Percentiles rank a stretch among this genome's conserved stretches.
These are phyloP conservation scores for Poeciliopsis turneri DNA, from an alignment of 2,797 vertebrate genomes.

Conservation along the genomic window DNA sequence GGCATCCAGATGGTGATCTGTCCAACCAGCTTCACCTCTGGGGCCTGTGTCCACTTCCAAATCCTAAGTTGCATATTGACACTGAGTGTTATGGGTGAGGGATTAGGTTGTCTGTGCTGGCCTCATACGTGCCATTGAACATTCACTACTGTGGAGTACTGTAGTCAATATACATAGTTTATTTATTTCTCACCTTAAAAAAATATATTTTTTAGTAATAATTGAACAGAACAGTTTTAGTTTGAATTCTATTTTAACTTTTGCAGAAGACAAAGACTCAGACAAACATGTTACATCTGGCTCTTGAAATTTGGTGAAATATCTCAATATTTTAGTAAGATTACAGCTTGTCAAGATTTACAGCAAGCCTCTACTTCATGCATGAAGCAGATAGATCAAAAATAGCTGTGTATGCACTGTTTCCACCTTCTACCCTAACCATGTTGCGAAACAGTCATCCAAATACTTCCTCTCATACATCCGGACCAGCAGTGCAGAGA, in stretches of 20 bases:
- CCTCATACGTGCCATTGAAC: no score
- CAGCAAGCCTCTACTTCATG: neutral
- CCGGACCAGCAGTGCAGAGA: constrained; percentile 24
- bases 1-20: no score
- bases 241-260: neutral
- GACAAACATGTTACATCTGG: neutral
- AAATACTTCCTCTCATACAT: constrained; percentile 15
- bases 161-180: no score
- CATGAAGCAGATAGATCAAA: neutral
- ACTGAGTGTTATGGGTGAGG: no score
- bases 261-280: neutral
- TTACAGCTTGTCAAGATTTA: neutral
- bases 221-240: neutral
- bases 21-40: no score
- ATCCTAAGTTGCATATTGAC: no score
- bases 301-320: neutral
- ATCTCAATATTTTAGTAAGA: neutral
- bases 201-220: no score
- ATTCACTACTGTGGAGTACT: no score
- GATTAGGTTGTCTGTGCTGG: no score
- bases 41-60: no score
- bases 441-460: constrained; percentile 25
- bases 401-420: neutral
- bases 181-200: no score
- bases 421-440: constrained; percentile 1